Percentiles rank a stretch among this genome's conserved stretches.
Evolutionary conservation across 2,113 vertebrate species (phyloP).

Genomic region (Brienomyrus longianalis): DNA sequence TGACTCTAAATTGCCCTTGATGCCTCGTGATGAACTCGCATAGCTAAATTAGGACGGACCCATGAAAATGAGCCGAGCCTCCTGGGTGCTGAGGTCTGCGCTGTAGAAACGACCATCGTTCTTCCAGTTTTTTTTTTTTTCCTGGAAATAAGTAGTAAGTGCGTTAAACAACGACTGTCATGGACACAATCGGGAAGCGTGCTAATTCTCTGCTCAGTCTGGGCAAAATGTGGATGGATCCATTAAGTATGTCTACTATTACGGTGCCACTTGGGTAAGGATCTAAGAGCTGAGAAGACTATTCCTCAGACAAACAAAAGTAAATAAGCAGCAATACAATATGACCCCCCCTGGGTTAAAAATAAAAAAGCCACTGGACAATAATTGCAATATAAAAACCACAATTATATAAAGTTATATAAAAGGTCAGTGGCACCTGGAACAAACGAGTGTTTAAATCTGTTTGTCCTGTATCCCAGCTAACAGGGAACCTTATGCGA

Average conservation of each 20-base stretch:
- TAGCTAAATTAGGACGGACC: background rate
- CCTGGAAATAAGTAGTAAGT: background rate
- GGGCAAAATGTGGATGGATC: background rate
- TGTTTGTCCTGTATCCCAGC: background rate
- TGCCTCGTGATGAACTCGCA: background rate
- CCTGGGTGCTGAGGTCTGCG: background rate
- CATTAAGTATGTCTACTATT: background rate
- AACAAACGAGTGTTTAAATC: background rate
- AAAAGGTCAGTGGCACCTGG: background rate
- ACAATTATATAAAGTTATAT: background rate
- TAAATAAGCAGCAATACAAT: background rate
- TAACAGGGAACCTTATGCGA: background rate
- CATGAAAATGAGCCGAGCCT: background rate
- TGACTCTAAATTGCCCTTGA: background rate
- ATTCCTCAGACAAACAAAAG: background rate
- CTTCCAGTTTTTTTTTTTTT: background rate
- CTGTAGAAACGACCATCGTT: background rate
- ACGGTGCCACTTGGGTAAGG: background rate
- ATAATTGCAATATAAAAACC: background rate
- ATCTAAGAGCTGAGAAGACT: background rate
- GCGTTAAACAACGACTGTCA: background rate
- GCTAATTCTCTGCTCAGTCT: background rate
- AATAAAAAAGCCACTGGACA: background rate
- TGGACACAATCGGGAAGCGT: background rate
- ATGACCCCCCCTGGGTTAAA: background rate